Evolutionary conservation across 2,888 invertebrate genomes (phyloP).

Genomic region (Geophilus truncorum): DNA sequence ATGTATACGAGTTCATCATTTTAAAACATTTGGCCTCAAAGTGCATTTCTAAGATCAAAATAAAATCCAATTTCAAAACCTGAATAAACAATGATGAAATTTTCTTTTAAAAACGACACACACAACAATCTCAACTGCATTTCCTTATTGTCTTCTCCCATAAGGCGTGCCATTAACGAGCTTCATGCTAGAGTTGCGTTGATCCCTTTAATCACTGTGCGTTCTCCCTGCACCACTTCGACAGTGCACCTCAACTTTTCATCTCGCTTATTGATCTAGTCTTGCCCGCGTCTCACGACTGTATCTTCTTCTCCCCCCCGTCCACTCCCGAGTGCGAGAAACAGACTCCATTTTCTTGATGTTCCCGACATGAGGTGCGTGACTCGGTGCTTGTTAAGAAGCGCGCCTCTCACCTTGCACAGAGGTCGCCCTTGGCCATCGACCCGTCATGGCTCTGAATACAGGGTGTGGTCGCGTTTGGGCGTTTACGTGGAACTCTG

Average conservation of each 20-base stretch:
- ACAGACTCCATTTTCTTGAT: conserved; percentile 15
- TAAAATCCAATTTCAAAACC: too few species aligned
- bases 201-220: not conserved
- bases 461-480: not conserved
- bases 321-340: not conserved
- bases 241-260: not conserved
- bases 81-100: too few species aligned
- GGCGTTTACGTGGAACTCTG: not conserved
- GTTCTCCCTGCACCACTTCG: not conserved
- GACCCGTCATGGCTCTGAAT: conserved; percentile 9
- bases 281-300: not conserved
- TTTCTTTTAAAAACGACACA: not conserved
- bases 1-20: too few species aligned
- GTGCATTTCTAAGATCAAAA: too few species aligned
- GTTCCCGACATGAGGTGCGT: conserved; percentile 11
- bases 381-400: conserved; percentile 18
- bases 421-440: conserved; percentile 13
- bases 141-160: not conserved
- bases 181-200: not conserved
- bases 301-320: not conserved
- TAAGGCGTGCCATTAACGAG: not conserved
- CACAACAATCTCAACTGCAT: not conserved
- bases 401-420: not conserved
- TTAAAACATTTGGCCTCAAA: too few species aligned
- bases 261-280: not conserved